Evolutionary conservation across 2,113 vertebrate species (phyloP), one percentile per base, ranked within the genome.

Genomic region (Callionymus lyra): DNA sequence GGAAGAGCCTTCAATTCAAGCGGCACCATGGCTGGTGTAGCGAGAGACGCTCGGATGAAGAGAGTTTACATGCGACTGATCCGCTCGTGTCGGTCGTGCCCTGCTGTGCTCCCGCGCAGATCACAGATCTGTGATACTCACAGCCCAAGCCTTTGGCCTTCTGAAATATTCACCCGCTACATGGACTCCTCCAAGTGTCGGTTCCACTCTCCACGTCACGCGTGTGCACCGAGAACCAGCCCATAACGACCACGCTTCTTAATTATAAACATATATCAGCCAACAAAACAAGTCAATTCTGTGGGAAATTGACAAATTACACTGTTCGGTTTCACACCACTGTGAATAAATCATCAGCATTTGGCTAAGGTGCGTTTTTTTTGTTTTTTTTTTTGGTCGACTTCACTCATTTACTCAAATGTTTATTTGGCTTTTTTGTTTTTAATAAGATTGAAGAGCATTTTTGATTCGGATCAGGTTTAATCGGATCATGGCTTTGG

Each of bases 91-190:
- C 33, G 34, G 71, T 68, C 37, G 61, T 50, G 40, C 65, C 79
- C 75, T 63, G 70, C 71, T 77, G 81, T 57, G 75, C 53, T 72
- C 64, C 56, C 16, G 18, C 58, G 53, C 59, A 73, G 72, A 74
- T 79, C 76, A 74, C 47, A 74, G 69, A 77, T 77, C 66, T 58
- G 48, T 55, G 66, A 66, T 81, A 64, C 55, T 52, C 66, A 50
- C 56, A 46, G 65, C 59, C 46, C 19, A 59, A 72, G 71, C 68
- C 65, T 57, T 49, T 48, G 59, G 68, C 53, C 68, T 72, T 69
- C 72, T 80, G 56, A 65, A 72, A 59, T 76, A 72, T 77, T 80
- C 73, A 77, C 56, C 51, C 54, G 21, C 55, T 59, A 70, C 72
- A 70, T 17, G 34, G 42, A 49, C 43, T 56, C 41, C 18, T 53